Percentiles rank a stretch among this genome's conserved stretches.
Evolutionary conservation across 2,113 vertebrate genomes (phyloP).

Genomic region (Gracilinanus agilis): DNA sequence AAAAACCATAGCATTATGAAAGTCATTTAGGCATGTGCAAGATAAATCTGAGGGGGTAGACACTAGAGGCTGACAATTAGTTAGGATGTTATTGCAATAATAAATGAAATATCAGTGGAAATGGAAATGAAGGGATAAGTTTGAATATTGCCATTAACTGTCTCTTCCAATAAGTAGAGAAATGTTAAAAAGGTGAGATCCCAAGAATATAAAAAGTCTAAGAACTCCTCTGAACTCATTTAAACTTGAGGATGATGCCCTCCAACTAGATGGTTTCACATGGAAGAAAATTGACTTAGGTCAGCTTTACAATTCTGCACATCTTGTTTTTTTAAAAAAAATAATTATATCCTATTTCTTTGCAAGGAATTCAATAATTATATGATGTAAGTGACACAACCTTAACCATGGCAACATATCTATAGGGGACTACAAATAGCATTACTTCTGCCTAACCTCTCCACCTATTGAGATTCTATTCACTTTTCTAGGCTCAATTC

Average conservation of each 20-base stretch:
- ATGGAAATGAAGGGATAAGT: neutral
- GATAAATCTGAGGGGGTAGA: neutral
- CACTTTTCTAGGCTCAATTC: neutral
- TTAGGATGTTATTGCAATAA: neutral
- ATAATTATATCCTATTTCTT: neutral
- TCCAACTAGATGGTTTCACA: neutral
- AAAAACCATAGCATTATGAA: too few relatives aligned
- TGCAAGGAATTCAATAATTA: neutral
- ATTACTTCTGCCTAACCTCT: neutral
- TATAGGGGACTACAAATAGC: neutral
- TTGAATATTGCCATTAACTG: neutral
- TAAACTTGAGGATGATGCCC: neutral
- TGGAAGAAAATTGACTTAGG: neutral
- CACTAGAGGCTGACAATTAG: neutral
- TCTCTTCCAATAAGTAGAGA: neutral
- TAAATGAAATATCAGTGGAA: neutral
- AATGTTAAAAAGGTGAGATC: neutral
- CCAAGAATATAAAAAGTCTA: neutral
- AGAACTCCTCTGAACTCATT: neutral
- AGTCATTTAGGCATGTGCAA: neutral
- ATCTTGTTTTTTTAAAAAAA: neutral
- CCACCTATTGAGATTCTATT: neutral
- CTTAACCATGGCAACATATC: neutral
- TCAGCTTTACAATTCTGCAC: neutral
- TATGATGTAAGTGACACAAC: neutral